Evolutionary conservation across 2,888 invertebrate species (phyloP), one percentile per base, ranked within the genome.

Genomic region (Silvanus unidentatus): DNA sequence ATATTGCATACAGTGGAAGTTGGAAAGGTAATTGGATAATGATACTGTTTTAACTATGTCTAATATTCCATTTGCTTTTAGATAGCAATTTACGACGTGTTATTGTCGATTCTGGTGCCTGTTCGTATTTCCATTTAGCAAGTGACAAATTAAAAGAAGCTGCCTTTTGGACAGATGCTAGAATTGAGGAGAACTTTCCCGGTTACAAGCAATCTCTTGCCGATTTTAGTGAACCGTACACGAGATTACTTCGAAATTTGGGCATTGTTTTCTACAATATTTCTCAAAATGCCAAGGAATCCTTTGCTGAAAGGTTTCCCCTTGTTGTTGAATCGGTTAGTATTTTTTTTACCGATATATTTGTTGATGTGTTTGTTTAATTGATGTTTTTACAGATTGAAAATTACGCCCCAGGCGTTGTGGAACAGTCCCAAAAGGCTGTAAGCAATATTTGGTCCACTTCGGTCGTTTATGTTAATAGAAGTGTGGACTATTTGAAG

Each of bases 381-480:
- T 5, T 50, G 43, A 39, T 47, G 47, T 50, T 40, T 63, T 53
- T 57, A 27, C 58, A 82, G 81, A 76, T 88, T 57, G 86, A 88
- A 41, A 72, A 80, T 49, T 85, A 87, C 62, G 79, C 80, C 8
- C 88, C 88, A 0, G 86, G 87, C n/a, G 69, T 85, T 47, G 65
- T 85, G 14, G 78, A 79, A 10, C 79, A 78, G 58, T 74, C 85
- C 12, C 78, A 80, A 54, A 62, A 60, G 35, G 54, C 60, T 32
- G 74, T 75, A 55, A 68, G 68, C 29, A 60, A 73, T 32, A 68
- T 75, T 10, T 75, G 73, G 64, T 73, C 75, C 45, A 72, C 74
- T 47, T 75, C 76, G 1, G 65, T 64, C 27, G 72, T 77, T 45
- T 78, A 79, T 58, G 77, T 76, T 55, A 72, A 74, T 54, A 65